Base-by-base conservation (phyloP, 2,797 vertebrate species). In the Thunnus albacares region DNA sequence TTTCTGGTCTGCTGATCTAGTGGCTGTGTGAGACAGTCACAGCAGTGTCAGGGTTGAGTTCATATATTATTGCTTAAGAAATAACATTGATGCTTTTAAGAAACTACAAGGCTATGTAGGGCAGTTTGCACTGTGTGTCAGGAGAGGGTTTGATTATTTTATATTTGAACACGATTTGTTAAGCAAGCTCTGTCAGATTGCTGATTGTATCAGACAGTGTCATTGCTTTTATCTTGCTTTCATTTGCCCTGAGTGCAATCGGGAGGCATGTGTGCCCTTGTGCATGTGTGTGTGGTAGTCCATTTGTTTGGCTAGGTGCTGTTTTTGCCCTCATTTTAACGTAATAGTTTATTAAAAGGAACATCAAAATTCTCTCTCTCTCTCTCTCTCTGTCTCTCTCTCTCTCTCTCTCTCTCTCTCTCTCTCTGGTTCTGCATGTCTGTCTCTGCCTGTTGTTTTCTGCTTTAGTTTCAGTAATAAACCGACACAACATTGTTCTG, bases 311-410 rank as follows among this genome's bases (percentile, higher is more conserved):
- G 7, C 56, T 70, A 20, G 38, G 65, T 75, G 41, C 38, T 60
- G 56, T 30, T 51, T 80, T 26, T 74, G 52, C 70, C 55, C 47
- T 62, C 30, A 78, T 82, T 86, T 87, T 71, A 57, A 77, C 18
- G 70, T 77, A 79, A 80, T 71, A 51, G 11, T 70, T 83, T 80
- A 60, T 75, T 61, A 62, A 87, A 83, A 74, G 53, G 13, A 76
- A 71, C 62, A 81, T 89, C 52, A 80, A 53, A 71, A 49, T 24
- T 55, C n/a, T 73, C 26, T 63, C 11, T 79, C 17, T 41, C 41
- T 45, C 4, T 57, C 58, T 45, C 4, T 57, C 58, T 38, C 11
- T 26, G 22, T 55, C 24, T 6, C 35, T 75, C 69, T 71, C 15
- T 33, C 13, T 71, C 51, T 81, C 30, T 66, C 1, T 59, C 26